Evolutionary conservation across 1,140 invertebrate genomes (phyloP), one percentile per base, ranked within the genome.

Genomic region (Spodoptera frugiperda): DNA sequence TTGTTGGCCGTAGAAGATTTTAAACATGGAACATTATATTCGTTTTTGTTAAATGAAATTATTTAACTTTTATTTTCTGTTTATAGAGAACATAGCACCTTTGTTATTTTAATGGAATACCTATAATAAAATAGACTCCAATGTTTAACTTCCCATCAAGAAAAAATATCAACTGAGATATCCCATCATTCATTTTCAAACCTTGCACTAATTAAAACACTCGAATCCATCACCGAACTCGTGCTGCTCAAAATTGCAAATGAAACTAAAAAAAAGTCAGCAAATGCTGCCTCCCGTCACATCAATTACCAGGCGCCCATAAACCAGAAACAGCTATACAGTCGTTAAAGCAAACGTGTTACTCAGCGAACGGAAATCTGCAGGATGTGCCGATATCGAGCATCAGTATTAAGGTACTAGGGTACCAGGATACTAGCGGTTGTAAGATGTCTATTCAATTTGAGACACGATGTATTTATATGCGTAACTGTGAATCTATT

Each of bases 311-410:
- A 33, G 51, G 49, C 68, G 2, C 51, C 15, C 30, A 33, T 46
- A 59, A 77, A 78, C 55, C 65, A 17, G 53, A 72, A 48, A 63
- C 63, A 70, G 48, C 63, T 73, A 78, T 44, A 68, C 54, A 75
- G 57, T 84, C 82, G 80, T 84, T 84, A 84, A 78, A 76, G 77
- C 77, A 72, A 83, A 79, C 80, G 77, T 78, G 80, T 82, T 80
- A 80, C 78, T 78, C 77, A 82, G 59, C 21, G 53, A 78, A 59
- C 76, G 78, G 80, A 78, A 79, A 80, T 82, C 76, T 80, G 82
- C 78, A 79, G 80, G 78, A 82, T 79, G 77, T 81, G 65, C 61
- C 68, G 80, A 80, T 84, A 84, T 84, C 74, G 78, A 71, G 70
- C 82, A 84, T 84, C 80, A 84, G 82, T 84, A 77, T 73, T 70